Base-by-base conservation (phyloP, 2,888 invertebrate species). In the Ormyrus rosae region DNA sequence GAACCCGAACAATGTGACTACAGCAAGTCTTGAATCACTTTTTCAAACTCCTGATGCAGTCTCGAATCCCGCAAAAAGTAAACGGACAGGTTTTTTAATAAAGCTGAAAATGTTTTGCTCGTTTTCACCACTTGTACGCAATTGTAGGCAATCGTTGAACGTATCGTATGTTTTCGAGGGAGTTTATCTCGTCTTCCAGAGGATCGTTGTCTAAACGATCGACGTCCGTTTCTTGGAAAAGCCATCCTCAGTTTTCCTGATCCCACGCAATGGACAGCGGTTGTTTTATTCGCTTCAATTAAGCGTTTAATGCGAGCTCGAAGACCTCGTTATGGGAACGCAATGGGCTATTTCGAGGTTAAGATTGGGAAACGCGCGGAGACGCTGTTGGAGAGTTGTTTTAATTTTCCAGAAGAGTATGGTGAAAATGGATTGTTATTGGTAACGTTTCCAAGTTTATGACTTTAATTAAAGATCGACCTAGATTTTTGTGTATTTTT, bases 141-240 rank as follows among this genome's bases (percentile, higher is more conserved):
- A 55, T 56, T 11, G n/a, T n/a, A 61, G 5, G 6, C 9, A 61
- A 34, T 45, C 6, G 9, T 9, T 13, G 13, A 9, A 34, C n/a
- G 51, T 8, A 45, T 5, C 5, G 63, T 6, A 13, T 13, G 5
- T 6, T 63, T 6, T 5, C n/a, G 19, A n/a, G 45, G 51, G 63
- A 13, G 45, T 48, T 34, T 46, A 53, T 45, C 51, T 34, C 61
- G 10, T 60, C 60, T 71, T 71, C 50, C 60, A 19, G 58, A 10
- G 77, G 86, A 84, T 85, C 86, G 83, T 84, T 85, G 85, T 85
- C 85, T 84, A 85, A 85, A 85, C 84, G 85, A 85, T 85, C 83
- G 79, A 19, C 80, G 55, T 19, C 19, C 19, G 11, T 50, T 46
- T 45, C 8, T 46, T 10, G 53, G 9, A 64, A 50, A n/a, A 73